Evolutionary conservation across 2,113 vertebrate species (phyloP).

Genomic region (Osmerus mordax): DNA sequence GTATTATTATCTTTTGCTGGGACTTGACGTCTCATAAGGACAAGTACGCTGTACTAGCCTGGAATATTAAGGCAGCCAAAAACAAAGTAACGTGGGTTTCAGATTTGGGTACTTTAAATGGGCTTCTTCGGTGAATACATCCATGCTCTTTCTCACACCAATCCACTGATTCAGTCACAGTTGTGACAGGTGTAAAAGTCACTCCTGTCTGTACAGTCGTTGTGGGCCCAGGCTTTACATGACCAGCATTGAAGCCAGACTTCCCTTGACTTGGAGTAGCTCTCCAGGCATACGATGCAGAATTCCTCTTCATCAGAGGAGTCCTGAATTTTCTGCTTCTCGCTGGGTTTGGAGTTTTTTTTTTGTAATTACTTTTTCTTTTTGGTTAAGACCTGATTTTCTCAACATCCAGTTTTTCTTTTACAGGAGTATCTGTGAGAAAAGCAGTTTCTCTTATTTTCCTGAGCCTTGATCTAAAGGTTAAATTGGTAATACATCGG

Average conservation of each 20-base stretch:
- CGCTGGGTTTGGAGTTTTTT: neutral
- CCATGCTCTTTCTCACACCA: too few species aligned
- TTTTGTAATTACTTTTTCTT: neutral
- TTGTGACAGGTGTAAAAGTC: constrained; percentile 15
- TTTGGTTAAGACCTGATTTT: neutral
- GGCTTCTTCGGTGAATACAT: too few species aligned
- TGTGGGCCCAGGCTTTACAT: constrained; percentile 6
- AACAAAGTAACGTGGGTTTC: too few species aligned
- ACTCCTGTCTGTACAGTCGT: constrained; percentile 2
- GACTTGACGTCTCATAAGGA: too few species aligned
- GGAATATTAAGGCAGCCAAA: too few species aligned
- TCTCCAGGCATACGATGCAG: neutral
- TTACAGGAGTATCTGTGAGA: constrained; percentile 4
- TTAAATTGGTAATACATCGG: too few species aligned
- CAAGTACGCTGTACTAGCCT: too few species aligned
- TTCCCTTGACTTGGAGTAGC: constrained; percentile 17
- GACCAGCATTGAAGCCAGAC: constrained; percentile 14
- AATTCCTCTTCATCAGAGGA: neutral
- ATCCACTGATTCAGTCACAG: constrained; percentile 4
- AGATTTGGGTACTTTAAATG: too few species aligned
- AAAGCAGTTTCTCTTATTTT: constrained; percentile 12
- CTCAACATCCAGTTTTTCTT: constrained; percentile 7
- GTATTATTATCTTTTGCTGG: too few species aligned
- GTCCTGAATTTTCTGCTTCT: neutral
- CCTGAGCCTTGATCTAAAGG: neutral